A percentile compares a stretch with the other conserved stretches of the same genome.
Conservation (phyloP, 2,888 invertebrate species). For the Hylaea fasciaria region DNA sequence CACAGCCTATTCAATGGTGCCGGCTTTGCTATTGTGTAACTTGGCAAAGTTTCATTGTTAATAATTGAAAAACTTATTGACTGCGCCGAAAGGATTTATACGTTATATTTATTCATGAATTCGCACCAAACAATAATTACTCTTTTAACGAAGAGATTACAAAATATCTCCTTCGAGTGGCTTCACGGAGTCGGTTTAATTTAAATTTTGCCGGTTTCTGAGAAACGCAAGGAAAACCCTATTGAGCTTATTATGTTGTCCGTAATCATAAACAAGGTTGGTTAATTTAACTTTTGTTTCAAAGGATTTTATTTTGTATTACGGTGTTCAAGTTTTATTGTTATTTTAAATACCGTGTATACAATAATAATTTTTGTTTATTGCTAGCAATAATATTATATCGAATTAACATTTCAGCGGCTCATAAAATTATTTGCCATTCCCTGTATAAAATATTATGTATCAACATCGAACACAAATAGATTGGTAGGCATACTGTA, state of each 20-base stretch:
- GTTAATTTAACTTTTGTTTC: constrained; percentile 14
- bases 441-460: too few species aligned
- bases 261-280: constrained; percentile 11
- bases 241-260: constrained; percentile 7
- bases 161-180: constrained; percentile 22
- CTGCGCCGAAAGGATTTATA: constrained; percentile 47
- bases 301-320: not conserved
- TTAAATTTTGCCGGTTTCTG: constrained; percentile 16
- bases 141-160: constrained; percentile 34
- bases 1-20: constrained; percentile 27
- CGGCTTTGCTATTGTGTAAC: constrained; percentile 46
- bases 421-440: too few species aligned
- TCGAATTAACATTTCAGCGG: too few species aligned
- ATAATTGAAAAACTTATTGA: constrained; percentile 64
- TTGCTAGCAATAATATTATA: too few species aligned
- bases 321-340: too few species aligned
- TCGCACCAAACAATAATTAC: constrained; percentile 33
- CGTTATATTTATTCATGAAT: constrained; percentile 44
- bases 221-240: constrained; percentile 3
- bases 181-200: constrained; percentile 1
- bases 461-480: too few species aligned
- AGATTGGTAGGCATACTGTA: too few species aligned
- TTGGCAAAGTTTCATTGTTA: constrained; percentile 49
- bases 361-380: too few species aligned
- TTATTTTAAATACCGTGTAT: too few species aligned